phyloP scores from a whole-genome alignment of 2,888 invertebrate genomes.

The Nipponacmea schrenckii region DNA sequence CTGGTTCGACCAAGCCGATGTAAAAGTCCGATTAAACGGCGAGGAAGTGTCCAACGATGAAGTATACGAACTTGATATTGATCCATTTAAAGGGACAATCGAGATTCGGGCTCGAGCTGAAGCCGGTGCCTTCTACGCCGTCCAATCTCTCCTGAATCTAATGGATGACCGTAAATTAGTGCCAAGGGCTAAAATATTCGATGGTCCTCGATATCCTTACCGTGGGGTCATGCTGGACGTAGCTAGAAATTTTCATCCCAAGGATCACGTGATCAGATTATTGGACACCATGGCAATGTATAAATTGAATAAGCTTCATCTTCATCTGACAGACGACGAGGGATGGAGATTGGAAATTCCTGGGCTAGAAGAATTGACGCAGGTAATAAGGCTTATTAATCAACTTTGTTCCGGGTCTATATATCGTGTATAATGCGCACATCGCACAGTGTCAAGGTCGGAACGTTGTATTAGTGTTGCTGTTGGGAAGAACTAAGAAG shows the following conservation, averaged over 20 bases:
- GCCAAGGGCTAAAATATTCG: constrained; percentile 39
- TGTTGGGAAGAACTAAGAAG: background rate
- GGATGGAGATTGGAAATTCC: constrained; percentile 65
- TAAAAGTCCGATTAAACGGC: constrained; percentile 26
- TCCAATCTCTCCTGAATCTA: constrained; percentile 47
- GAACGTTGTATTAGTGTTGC: background rate
- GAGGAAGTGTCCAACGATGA: constrained; percentile 30
- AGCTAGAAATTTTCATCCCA: constrained; percentile 57
- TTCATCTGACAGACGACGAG: constrained; percentile 65
- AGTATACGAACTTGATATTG: constrained; percentile 43
- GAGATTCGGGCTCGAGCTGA: constrained; percentile 37
- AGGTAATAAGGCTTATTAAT: constrained; percentile 36
- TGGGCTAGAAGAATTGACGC: constrained; percentile 59
- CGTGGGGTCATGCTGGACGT: constrained; percentile 64
- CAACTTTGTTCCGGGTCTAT: background rate
- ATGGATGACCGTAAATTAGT: constrained; percentile 30
- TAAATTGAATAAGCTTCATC: constrained; percentile 63
- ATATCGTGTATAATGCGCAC: background rate
- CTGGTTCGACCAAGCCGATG: constrained; percentile 22
- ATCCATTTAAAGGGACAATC: constrained; percentile 33
- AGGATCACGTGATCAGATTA: constrained; percentile 45
- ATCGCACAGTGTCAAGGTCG: background rate
- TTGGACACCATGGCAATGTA: constrained; percentile 61
- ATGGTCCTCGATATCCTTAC: constrained; percentile 56
- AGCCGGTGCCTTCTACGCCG: constrained; percentile 52